A percentile compares a stretch with the other conserved stretches of the same genome.
These are phyloP conservation scores for Cnemophilus loriae DNA, from an alignment of 2,113 vertebrate genomes.

Conservation along the genomic window DNA sequence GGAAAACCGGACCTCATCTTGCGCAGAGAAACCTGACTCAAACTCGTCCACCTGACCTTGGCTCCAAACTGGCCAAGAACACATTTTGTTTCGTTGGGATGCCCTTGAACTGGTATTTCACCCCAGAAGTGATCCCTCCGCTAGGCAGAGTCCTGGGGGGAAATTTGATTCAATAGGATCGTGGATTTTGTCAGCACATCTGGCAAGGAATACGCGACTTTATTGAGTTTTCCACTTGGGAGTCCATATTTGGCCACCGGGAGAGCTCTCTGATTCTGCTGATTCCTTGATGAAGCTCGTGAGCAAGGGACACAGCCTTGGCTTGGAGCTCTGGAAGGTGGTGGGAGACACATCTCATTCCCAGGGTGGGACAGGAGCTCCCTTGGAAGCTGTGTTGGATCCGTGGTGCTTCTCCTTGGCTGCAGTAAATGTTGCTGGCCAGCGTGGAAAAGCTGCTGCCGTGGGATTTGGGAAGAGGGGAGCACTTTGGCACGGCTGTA, in stretches of 20 bases:
- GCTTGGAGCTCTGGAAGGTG: not conserved
- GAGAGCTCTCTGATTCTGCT: not conserved
- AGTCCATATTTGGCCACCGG: not conserved
- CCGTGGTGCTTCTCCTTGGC: accelerated
- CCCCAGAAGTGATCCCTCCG: not conserved
- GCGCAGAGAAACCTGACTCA: not conserved
- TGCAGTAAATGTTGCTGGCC: not conserved
- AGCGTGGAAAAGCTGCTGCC: not conserved
- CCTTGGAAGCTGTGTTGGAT: not conserved
- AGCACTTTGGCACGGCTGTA: not conserved
- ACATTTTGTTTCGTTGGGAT: not conserved
- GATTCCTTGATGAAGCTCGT: not conserved
- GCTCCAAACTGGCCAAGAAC: not conserved
- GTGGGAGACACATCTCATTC: not conserved
- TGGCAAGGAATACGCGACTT: not conserved
- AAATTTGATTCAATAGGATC: not conserved
- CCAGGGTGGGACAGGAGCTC: not conserved
- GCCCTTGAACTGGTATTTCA: not conserved
- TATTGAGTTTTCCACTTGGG: not conserved
- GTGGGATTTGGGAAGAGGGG: not conserved
- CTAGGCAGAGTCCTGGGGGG: not conserved
- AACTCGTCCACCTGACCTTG: not conserved
- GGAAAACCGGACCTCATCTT: not conserved
- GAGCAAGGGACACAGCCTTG: not conserved
- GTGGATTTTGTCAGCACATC: not conserved